A percentile compares a stretch with the other conserved stretches of the same genome.
These are phyloP conservation scores for Halictus quadricinctus DNA, from an alignment of 2,888 invertebrate genomes.

Conservation along the genomic window DNA sequence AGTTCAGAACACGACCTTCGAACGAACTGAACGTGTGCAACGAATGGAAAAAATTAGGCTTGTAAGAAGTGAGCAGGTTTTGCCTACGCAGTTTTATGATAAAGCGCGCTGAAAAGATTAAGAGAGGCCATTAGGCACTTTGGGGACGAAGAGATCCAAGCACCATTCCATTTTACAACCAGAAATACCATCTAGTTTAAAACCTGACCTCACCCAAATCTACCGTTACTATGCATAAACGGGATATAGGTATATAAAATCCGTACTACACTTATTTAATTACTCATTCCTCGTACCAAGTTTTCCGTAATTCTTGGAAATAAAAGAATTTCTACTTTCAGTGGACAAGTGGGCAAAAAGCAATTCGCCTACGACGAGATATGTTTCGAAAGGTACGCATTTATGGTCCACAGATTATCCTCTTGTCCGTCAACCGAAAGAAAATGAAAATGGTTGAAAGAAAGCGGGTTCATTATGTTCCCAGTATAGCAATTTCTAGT, in stretches of 20 bases:
- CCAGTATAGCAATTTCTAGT: neutral
- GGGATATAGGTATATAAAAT: neutral
- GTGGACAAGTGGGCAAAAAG: neutral
- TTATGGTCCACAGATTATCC: neutral
- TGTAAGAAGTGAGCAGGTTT: neutral
- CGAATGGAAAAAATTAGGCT: neutral
- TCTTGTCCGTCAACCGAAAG: neutral
- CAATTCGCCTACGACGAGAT: neutral
- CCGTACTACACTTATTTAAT: neutral
- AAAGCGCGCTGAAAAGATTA: neutral
- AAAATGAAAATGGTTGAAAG: neutral
- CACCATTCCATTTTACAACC: neutral
- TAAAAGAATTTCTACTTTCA: neutral
- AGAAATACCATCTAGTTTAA: too few species aligned
- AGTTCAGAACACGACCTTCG: neutral
- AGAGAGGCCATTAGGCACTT: neutral
- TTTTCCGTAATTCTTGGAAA: neutral
- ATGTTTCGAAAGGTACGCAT: neutral
- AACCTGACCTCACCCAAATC: neutral
- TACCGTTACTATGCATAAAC: neutral
- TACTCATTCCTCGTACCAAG: neutral
- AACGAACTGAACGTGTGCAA: neutral
- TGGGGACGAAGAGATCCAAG: neutral
- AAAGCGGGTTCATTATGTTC: slow-evolving; percentile 16
- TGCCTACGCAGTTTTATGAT: neutral